Percentiles rank a stretch among this genome's conserved stretches.
Conservation (phyloP, 2,888 invertebrate species). For the Heliconius charithonia region DNA sequence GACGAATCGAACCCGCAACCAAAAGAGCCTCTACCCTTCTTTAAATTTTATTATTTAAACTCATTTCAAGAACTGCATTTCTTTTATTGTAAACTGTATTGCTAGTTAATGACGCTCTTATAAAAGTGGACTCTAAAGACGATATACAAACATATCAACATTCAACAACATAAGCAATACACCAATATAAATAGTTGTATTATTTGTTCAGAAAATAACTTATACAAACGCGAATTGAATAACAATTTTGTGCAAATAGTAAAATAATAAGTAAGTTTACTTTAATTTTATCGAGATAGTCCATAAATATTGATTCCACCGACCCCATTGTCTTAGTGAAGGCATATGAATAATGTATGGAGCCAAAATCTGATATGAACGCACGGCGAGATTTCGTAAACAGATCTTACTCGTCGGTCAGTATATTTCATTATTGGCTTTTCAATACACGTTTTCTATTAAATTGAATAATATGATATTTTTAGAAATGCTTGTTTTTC, state of each 20-base stretch:
- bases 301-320: constrained; percentile 69
- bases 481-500: neutral
- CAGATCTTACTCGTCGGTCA: constrained; percentile 65
- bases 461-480: constrained; percentile 29
- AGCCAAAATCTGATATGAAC: constrained; percentile 69
- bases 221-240: constrained; percentile 6
- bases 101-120: neutral
- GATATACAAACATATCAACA: neutral
- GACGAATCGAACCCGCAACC: no score
- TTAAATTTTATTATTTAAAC: no score
- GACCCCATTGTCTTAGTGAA: constrained; percentile 70
- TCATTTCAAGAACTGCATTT: no score
- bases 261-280: constrained; percentile 25
- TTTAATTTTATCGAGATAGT: constrained; percentile 55
- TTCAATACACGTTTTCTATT: constrained; percentile 53
- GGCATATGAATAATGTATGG: constrained; percentile 75
- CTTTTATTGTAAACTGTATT: no score
- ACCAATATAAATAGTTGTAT: neutral
- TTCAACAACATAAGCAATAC: neutral
- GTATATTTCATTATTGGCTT: constrained; percentile 59
- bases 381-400: constrained; percentile 75
- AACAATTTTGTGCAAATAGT: constrained; percentile 5
- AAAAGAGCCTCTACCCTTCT: no score
- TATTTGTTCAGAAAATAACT: neutral
- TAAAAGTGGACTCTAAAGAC: neutral